A percentile compares a stretch with the other conserved stretches of the same genome.
Conservation (phyloP, 2,888 invertebrate genomes). For the Caenorhabditis imperialis region DNA sequence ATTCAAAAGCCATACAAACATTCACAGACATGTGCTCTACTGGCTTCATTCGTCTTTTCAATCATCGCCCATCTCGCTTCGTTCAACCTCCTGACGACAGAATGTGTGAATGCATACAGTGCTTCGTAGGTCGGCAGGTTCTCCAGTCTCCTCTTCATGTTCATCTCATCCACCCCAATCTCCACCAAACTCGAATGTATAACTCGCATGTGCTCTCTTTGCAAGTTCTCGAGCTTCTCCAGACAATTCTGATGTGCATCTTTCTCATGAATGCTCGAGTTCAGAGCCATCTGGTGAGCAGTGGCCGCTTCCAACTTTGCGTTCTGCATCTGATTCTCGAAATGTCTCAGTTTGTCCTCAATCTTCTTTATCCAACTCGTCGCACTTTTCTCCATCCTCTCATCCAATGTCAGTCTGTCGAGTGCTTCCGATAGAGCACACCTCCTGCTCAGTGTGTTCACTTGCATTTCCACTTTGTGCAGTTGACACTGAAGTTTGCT, state of each 20-base stretch:
- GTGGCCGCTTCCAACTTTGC: constrained; percentile 65
- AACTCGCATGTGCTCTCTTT: constrained; percentile 73
- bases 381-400: constrained; percentile 59
- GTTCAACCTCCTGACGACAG: constrained; percentile 67
- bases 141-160: constrained; percentile 65
- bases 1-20: background rate
- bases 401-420: constrained; percentile 66
- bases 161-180: constrained; percentile 35
- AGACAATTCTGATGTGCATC: constrained; percentile 69
- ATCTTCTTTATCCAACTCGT: constrained; percentile 57
- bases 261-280: constrained; percentile 65
- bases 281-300: constrained; percentile 69
- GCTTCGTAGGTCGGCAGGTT: constrained; percentile 76
- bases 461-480: constrained; percentile 67
- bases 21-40: constrained; percentile 42
- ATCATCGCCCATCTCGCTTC: constrained; percentile 63
- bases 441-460: constrained; percentile 57
- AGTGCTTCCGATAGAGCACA: constrained; percentile 68
- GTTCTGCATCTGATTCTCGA: constrained; percentile 66
- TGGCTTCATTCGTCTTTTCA: constrained; percentile 67
- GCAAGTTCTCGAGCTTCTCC: constrained; percentile 75
- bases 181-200: constrained; percentile 55
- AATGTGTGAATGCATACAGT: constrained; percentile 75
- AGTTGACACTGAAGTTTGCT: constrained; percentile 68
- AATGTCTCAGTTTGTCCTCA: constrained; percentile 66